Evolutionary conservation across 1,140 invertebrate species (phyloP).

Genomic region (Ceratina calcarata): DNA sequence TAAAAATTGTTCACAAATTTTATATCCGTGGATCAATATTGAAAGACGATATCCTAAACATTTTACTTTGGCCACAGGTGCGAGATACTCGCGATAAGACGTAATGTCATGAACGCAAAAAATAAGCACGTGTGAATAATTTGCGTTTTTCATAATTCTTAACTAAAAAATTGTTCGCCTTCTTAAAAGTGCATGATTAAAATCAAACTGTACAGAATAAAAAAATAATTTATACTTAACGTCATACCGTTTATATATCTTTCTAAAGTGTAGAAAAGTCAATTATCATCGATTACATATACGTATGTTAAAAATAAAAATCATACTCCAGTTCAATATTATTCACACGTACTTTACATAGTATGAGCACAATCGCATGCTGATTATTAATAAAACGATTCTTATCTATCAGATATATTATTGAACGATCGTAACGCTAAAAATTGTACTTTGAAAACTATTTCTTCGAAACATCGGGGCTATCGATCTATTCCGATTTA

Average conservation of each 20-base stretch:
- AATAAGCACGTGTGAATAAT: slow-evolving; percentile 1
- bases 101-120: slow-evolving; percentile 22
- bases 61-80: slow-evolving; percentile 38
- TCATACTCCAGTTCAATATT: background rate
- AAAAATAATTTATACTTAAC: background rate
- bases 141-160: background rate
- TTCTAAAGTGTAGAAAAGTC: background rate
- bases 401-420: slow-evolving; percentile 12
- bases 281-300: no score
- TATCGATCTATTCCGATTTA: slow-evolving; percentile 1
- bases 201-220: no score
- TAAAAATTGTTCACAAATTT: slow-evolving; percentile 1
- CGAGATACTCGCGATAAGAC: slow-evolving; percentile 22
- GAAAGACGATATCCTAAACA: background rate
- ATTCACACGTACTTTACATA: background rate
- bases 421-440: slow-evolving; percentile 26
- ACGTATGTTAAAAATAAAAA: no score
- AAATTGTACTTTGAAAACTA: slow-evolving; percentile 52
- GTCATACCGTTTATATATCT: background rate
- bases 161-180: background rate
- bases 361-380: background rate
- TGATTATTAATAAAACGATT: slow-evolving; percentile 11
- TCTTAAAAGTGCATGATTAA: background rate
- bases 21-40: background rate
- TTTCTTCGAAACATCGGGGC: slow-evolving; percentile 15